These are phyloP conservation scores for Myanophis thanlyinensis DNA, from an alignment of 2,113 vertebrate species.

Conservation along the genomic window DNA sequence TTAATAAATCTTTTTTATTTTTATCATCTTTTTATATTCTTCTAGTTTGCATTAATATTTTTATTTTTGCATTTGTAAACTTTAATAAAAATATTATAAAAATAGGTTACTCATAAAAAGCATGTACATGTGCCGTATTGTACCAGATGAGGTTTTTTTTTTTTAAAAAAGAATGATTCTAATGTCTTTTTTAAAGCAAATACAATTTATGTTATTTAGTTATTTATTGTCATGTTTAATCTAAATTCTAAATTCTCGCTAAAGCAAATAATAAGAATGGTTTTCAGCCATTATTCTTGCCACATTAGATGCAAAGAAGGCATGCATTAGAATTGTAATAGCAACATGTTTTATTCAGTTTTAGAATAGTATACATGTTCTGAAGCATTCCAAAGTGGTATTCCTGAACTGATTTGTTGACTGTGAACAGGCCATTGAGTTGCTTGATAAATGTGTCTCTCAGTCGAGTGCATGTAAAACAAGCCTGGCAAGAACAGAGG, in stretches of 20 bases:
- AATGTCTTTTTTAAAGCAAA: not conserved
- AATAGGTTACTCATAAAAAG: not conserved
- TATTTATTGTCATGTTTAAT: constrained; percentile 22
- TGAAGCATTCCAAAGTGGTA: constrained; percentile 15
- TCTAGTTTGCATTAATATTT: not conserved
- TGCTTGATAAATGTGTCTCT: not conserved
- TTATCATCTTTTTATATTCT: not conserved
- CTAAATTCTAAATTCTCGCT: too few species aligned
- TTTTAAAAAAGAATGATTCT: not conserved
- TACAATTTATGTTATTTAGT: not conserved
- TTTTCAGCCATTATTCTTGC: constrained; percentile 28
- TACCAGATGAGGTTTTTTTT: constrained; percentile 16
- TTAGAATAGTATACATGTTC: constrained; percentile 35
- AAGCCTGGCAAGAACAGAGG: constrained; percentile 4
- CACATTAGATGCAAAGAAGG: not conserved
- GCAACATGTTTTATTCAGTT: constrained; percentile 1
- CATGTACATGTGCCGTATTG: not conserved
- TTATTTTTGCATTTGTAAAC: not conserved
- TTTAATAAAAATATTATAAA: not conserved
- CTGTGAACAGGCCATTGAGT: not conserved
- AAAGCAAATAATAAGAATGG: constrained; percentile 52
- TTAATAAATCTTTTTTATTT: not conserved
- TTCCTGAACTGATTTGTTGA: not conserved
- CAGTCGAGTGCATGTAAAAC: constrained; percentile 1
- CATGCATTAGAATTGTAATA: not conserved